Percentiles rank a stretch among this genome's conserved stretches.
phyloP scores from a whole-genome alignment of 2,113 vertebrate species.

The Mungos mungo region DNA sequence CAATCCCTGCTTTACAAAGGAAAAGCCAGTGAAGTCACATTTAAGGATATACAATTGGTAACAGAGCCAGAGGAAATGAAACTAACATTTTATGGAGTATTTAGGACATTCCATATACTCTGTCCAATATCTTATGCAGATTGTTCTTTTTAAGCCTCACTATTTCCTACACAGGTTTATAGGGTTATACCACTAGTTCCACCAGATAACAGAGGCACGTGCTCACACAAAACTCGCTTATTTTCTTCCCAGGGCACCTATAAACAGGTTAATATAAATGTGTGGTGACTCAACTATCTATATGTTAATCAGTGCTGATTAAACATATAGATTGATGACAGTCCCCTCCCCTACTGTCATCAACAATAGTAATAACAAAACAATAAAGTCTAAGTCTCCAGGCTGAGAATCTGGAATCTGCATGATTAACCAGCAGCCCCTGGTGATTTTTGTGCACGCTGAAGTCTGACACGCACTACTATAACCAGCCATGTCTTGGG shows the following conservation, averaged over 20 bases:
- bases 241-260: background rate
- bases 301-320: background rate
- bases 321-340: background rate
- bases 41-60: background rate
- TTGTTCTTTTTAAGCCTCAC: background rate
- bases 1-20: background rate
- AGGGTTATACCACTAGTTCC: background rate
- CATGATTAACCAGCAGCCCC: background rate
- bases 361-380: background rate
- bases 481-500: background rate
- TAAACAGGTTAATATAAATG: background rate
- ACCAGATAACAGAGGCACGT: background rate
- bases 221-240: background rate
- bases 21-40: background rate
- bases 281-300: background rate
- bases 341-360: fast-evolving
- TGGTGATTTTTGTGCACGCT: background rate
- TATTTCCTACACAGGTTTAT: background rate
- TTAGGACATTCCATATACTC: background rate
- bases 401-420: background rate
- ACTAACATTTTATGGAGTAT: background rate
- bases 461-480: background rate
- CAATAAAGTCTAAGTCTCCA: background rate
- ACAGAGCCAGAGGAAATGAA: background rate
- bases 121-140: background rate